Evolutionary conservation across 1,140 invertebrate genomes (phyloP).

Genomic region (Nilaparvata lugens): DNA sequence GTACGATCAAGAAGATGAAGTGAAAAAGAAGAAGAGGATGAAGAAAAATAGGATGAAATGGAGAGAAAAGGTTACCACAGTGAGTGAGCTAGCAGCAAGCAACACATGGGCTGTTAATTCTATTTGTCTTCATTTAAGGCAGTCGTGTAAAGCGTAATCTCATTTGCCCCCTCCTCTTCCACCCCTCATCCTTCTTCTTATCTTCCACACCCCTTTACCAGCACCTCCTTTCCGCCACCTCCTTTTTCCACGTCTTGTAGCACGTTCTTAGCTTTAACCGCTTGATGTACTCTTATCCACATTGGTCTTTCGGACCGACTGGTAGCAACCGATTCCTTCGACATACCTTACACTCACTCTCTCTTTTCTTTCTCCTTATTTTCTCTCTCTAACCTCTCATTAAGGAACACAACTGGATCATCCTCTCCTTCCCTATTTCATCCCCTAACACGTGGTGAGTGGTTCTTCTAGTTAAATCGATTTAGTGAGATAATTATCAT

Average conservation of each 20-base stretch:
- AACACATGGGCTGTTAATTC: conserved; percentile 33
- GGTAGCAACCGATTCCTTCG: no score
- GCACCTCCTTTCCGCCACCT: neutral
- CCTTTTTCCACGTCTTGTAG: neutral
- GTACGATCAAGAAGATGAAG: no score
- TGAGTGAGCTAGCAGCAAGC: conserved; percentile 17
- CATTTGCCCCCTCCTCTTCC: conserved; percentile 21
- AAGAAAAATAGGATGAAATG: no score
- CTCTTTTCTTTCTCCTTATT: neutral
- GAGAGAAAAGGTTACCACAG: neutral
- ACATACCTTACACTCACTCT: neutral
- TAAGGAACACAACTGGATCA: no score
- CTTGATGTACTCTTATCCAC: no score
- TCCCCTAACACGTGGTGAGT: no score
- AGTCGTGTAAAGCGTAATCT: conserved; percentile 29
- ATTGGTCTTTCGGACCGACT: no score
- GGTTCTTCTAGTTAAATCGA: no score
- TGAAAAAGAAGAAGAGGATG: neutral
- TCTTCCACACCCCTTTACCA: neutral
- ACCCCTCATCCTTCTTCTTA: neutral
- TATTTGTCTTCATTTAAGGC: conserved; percentile 30
- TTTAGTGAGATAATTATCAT: no score
- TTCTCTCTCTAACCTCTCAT: no score
- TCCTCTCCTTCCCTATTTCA: no score
- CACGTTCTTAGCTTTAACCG: no score